Conservation (phyloP, 1,140 invertebrate genomes). For the Homarus americanus region DNA sequence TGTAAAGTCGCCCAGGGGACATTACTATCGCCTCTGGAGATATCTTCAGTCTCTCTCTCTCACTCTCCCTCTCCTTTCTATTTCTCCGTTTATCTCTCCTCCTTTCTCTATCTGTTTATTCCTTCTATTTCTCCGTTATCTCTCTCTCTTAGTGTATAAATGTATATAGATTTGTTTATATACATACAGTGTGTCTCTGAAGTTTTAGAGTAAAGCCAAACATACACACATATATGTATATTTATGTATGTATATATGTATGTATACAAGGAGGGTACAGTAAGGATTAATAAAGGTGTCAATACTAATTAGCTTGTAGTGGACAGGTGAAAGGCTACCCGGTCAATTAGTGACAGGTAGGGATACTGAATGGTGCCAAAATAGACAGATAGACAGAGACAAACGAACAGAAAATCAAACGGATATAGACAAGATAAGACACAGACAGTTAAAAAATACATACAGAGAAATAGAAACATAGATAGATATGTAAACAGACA, state of each 20-base stretch:
- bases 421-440: not conserved
- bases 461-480: not conserved
- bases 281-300: not conserved
- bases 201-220: not conserved
- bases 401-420: not conserved
- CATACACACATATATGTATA: not conserved
- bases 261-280: not conserved
- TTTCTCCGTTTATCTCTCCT: no score
- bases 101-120: no score
- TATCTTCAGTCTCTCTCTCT: not conserved
- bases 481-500: not conserved
- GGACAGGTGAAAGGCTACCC: no score
- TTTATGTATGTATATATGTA: not conserved
- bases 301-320: not conserved
- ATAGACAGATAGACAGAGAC: not conserved
- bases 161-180: no score
- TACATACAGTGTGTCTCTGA: no score
- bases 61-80: no score
- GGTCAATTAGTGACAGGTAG: no score
- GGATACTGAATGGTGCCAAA: no score
- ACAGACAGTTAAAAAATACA: not conserved
- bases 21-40: no score
- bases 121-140: no score
- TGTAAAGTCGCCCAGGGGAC: no score
- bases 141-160: no score